Evolutionary conservation across 2,888 invertebrate species (phyloP).

Genomic region (Ectemnius lituratus): DNA sequence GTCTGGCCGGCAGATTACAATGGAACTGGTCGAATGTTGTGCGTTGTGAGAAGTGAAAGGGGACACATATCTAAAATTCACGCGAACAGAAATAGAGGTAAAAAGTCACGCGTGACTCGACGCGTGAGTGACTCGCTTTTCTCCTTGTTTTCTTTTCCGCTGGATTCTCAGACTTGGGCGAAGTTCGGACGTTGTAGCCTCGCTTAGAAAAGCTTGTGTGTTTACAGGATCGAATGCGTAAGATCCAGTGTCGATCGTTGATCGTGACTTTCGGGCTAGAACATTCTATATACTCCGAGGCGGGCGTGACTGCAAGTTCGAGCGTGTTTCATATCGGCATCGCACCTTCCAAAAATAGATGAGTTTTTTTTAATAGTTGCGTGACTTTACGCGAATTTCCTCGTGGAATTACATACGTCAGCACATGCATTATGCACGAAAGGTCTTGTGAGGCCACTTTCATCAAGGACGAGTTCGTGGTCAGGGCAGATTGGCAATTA

Average conservation of each 20-base stretch:
- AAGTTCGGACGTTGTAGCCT: too few species aligned
- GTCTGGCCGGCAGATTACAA: too few species aligned
- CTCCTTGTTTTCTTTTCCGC: slow-evolving; percentile 13
- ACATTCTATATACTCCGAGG: not conserved
- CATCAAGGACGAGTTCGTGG: not conserved
- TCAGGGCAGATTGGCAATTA: not conserved
- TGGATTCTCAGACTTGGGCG: slow-evolving; percentile 18
- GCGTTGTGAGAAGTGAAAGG: not conserved
- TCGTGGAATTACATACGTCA: not conserved
- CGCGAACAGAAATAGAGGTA: slow-evolving; percentile 31
- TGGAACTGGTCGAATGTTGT: too few species aligned
- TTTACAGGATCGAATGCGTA: not conserved
- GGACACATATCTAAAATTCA: slow-evolving; percentile 16
- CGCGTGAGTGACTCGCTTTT: slow-evolving; percentile 1
- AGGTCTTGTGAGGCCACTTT: not conserved
- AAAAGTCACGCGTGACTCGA: slow-evolving; percentile 12
- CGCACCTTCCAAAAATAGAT: slow-evolving; percentile 27
- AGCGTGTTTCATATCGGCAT: slow-evolving; percentile 14
- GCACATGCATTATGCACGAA: slow-evolving; percentile 6
- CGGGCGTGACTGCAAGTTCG: slow-evolving; percentile 25
- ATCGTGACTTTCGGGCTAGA: not conserved
- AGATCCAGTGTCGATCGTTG: not conserved
- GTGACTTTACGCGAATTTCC: slow-evolving; percentile 19
- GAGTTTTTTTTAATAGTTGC: slow-evolving; percentile 17
- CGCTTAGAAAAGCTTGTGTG: too few species aligned